A percentile compares a stretch with the other conserved stretches of the same genome.
These are phyloP conservation scores for Automeris io DNA, from an alignment of 2,888 invertebrate species.

Conservation along the genomic window DNA sequence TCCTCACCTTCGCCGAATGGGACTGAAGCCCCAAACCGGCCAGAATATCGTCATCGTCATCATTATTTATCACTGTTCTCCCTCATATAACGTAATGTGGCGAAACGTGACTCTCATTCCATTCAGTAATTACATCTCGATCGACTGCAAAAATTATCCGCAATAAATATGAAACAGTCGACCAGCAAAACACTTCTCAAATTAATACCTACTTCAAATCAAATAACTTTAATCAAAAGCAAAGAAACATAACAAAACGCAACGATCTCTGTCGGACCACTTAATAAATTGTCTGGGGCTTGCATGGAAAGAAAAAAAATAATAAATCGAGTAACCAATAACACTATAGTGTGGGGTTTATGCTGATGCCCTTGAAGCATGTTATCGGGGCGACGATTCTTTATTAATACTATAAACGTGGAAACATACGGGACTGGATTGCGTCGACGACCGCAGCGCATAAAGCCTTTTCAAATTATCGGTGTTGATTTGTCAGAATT, in stretches of 20 bases:
- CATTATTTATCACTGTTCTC: too few species aligned
- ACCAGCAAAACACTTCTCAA: constrained; percentile 24
- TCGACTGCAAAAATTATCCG: too few species aligned
- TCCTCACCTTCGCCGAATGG: too few species aligned
- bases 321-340: constrained; percentile 65
- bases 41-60: too few species aligned
- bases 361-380: constrained; percentile 60
- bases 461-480: background rate
- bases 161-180: background rate
- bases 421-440: constrained; percentile 40
- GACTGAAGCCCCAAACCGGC: too few species aligned
- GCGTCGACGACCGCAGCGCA: constrained; percentile 17
- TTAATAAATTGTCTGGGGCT: constrained; percentile 60
- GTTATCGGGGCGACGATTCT: constrained; percentile 62
- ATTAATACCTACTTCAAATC: constrained; percentile 46
- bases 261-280: constrained; percentile 44
- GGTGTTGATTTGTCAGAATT: background rate
- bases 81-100: too few species aligned
- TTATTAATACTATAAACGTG: constrained; percentile 60
- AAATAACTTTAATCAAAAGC: constrained; percentile 40
- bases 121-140: too few species aligned
- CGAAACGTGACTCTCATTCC: too few species aligned
- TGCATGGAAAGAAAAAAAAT: constrained; percentile 44
- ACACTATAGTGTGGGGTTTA: constrained; percentile 68
- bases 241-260: constrained; percentile 36